phyloP scores from a whole-genome alignment of 2,888 invertebrate species.

The Philereme vetulata region DNA sequence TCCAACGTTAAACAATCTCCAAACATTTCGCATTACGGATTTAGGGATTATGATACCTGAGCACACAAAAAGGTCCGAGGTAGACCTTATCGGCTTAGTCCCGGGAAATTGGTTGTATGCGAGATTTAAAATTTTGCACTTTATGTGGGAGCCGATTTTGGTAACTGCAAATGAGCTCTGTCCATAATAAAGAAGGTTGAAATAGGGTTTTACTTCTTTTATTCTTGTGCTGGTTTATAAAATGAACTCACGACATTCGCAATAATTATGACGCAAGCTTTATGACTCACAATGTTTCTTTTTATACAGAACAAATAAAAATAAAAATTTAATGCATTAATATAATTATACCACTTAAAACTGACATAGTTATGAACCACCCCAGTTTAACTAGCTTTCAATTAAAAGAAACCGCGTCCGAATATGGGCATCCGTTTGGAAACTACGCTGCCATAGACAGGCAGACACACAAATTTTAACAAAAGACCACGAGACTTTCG shows the following conservation, averaged over 20 bases:
- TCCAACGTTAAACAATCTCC: too few species aligned
- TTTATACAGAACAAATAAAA: too few species aligned
- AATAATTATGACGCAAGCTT: not conserved
- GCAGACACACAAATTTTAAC: too few species aligned
- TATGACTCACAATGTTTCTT: not conserved
- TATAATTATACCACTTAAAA: too few species aligned
- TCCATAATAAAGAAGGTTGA: constrained; percentile 5
- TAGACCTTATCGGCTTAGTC: constrained; percentile 59
- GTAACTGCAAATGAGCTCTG: constrained; percentile 29
- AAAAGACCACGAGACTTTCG: too few species aligned
- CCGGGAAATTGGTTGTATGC: constrained; percentile 55
- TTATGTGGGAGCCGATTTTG: constrained; percentile 47
- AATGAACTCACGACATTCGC: too few species aligned
- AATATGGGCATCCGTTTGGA: too few species aligned
- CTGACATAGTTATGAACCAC: too few species aligned
- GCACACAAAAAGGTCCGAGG: constrained; percentile 43
- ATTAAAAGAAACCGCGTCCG: too few species aligned
- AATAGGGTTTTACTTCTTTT: not conserved
- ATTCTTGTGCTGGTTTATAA: not conserved
- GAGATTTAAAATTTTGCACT: constrained; percentile 48
- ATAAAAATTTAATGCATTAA: too few species aligned
- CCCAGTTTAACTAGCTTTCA: too few species aligned
- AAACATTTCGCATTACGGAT: not conserved
- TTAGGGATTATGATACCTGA: constrained; percentile 12
- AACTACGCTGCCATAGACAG: too few species aligned